Evolutionary conservation across 2,888 invertebrate genomes (phyloP).

Genomic region (Agrochola lota): DNA sequence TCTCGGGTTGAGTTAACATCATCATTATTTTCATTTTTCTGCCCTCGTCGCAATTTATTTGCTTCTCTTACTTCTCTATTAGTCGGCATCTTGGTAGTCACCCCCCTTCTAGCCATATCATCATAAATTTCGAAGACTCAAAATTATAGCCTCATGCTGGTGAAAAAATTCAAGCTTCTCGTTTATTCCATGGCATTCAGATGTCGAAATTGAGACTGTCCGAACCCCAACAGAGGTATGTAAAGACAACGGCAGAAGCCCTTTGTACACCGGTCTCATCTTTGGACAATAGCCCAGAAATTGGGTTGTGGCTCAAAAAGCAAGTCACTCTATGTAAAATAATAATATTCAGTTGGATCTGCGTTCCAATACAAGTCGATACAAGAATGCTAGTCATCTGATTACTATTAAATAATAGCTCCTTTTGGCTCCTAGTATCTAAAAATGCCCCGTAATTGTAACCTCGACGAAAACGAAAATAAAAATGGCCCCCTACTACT

Average conservation of each 20-base stretch:
- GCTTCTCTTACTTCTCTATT: too few species aligned
- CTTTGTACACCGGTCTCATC: neutral
- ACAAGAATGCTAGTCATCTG: neutral
- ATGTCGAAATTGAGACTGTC: neutral
- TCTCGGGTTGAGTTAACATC: too few species aligned
- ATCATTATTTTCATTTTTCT: too few species aligned
- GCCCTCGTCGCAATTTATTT: too few species aligned
- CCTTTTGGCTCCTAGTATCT: neutral
- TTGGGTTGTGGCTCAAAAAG: neutral
- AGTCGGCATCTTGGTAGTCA: too few species aligned
- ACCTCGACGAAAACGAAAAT: neutral
- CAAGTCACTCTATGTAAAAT: neutral
- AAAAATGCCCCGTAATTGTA: neutral
- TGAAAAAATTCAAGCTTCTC: neutral
- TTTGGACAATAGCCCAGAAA: neutral
- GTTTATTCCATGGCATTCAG: neutral
- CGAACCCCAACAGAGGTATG: neutral
- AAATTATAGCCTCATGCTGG: neutral
- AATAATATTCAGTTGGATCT: neutral
- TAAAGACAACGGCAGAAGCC: too few species aligned
- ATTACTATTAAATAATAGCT: neutral
- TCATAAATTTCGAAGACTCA: neutral
- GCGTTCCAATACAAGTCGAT: neutral
- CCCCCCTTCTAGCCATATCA: too few species aligned
- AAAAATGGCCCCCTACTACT: conserved; percentile 5